phyloP scores from a whole-genome alignment of 2,113 vertebrate species.

The Oreochromis tanganicae region DNA sequence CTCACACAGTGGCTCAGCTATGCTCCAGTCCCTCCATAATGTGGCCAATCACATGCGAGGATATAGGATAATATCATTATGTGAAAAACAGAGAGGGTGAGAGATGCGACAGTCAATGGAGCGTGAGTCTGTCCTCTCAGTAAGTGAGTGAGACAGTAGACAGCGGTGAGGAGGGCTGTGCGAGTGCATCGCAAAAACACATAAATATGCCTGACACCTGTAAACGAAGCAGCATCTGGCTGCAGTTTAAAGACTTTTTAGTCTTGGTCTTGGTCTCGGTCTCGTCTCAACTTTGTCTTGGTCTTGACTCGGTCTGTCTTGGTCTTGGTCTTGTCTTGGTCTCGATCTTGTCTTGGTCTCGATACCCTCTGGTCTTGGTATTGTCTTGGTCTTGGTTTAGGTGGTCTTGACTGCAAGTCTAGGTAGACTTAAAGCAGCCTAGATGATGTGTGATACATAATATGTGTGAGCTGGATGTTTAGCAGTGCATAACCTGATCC shows the following conservation, averaged over 20 bases:
- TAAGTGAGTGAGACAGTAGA: not conserved
- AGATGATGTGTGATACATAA: rapidly evolving
- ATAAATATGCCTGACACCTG: not conserved
- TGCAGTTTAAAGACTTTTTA: not conserved
- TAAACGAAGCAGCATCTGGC: rapidly evolving
- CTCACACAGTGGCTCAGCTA: too few relatives aligned
- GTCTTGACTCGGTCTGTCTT: not conserved
- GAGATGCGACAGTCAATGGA: too few relatives aligned
- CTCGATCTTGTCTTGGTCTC: not conserved
- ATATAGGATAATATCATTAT: too few relatives aligned
- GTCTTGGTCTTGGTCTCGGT: rapidly evolving
- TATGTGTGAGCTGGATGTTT: not conserved
- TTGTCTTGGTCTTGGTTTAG: not conserved
- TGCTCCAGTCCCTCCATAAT: too few relatives aligned
- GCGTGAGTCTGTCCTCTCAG: not conserved
- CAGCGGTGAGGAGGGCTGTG: not conserved
- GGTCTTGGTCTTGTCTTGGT: not conserved
- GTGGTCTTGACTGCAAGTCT: rapidly evolving
- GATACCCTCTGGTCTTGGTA: not conserved
- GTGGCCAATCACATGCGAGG: too few relatives aligned
- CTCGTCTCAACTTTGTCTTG: not conserved
- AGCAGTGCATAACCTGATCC: not conserved
- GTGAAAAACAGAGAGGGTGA: too few relatives aligned
- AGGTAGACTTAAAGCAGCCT: not conserved
- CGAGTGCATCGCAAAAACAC: not conserved